Conservation (phyloP, 2,113 vertebrate genomes). For the Zosterops lateralis region DNA sequence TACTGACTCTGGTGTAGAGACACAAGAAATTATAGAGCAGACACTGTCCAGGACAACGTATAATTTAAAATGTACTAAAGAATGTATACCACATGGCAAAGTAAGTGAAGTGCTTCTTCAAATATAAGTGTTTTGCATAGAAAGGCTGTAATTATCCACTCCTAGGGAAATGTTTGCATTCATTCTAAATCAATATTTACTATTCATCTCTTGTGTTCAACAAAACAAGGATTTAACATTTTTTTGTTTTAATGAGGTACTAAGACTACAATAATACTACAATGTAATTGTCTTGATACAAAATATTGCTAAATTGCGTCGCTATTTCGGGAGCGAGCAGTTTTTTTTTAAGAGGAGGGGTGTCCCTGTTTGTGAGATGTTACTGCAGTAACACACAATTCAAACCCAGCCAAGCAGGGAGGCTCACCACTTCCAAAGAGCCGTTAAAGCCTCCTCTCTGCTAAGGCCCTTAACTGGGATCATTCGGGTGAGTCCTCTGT, state of each 20-base stretch:
- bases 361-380: slow-evolving; percentile 73
- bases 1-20: slow-evolving; percentile 87
- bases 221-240: slow-evolving; percentile 84
- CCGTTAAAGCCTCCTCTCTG: slow-evolving; percentile 60
- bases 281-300: slow-evolving; percentile 78
- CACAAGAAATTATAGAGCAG: slow-evolving; percentile 91
- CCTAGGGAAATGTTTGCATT: slow-evolving; percentile 89
- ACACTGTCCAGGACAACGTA: slow-evolving; percentile 89
- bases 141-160: slow-evolving; percentile 88
- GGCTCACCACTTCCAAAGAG: slow-evolving; percentile 63
- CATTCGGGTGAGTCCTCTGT: slow-evolving; percentile 71
- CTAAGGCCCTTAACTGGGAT: slow-evolving; percentile 74
- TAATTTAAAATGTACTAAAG: slow-evolving; percentile 91
- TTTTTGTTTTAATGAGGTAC: slow-evolving; percentile 81
- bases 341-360: slow-evolving; percentile 71
- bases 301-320: slow-evolving; percentile 77
- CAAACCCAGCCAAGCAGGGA: slow-evolving; percentile 75
- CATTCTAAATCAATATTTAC: slow-evolving; percentile 90
- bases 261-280: slow-evolving; percentile 79
- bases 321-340: slow-evolving; percentile 71
- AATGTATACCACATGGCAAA: slow-evolving; percentile 87
- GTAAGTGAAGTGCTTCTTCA: slow-evolving; percentile 85
- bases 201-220: slow-evolving; percentile 83
- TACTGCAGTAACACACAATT: slow-evolving; percentile 69
- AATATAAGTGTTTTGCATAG: slow-evolving; percentile 84